A percentile compares a stretch with the other conserved stretches of the same genome.
These are phyloP conservation scores for Drosophila lowei DNA, from an alignment of 1,140 invertebrate genomes.

Conservation along the genomic window DNA sequence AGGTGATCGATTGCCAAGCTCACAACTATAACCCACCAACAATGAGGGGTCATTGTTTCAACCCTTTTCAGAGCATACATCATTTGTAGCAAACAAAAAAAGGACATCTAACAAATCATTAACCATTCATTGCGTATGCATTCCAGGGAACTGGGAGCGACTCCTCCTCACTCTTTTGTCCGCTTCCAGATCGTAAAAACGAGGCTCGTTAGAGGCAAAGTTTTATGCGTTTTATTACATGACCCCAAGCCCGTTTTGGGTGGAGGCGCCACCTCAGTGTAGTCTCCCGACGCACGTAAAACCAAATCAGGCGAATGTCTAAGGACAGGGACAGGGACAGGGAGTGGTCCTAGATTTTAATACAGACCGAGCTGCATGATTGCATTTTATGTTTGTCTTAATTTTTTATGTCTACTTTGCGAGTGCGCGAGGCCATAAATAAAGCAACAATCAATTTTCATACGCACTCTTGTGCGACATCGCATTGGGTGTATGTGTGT, in stretches of 20 bases:
- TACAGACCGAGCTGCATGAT: constrained; percentile 66
- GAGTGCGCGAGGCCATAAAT: constrained; percentile 65
- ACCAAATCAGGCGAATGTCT: constrained; percentile 77
- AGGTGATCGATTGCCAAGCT: constrained; percentile 19
- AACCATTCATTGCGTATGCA: constrained; percentile 28
- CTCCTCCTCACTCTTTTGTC: too few species aligned
- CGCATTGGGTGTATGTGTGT: constrained; percentile 7
- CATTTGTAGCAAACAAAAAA: too few species aligned
- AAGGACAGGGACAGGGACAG: constrained; percentile 16
- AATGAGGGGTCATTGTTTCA: neutral
- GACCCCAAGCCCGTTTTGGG: constrained; percentile 4
- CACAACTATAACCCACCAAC: neutral
- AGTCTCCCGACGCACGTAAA: constrained; percentile 70
- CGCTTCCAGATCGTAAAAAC: constrained; percentile 65
- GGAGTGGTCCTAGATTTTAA: constrained; percentile 22
- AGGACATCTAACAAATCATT: constrained; percentile 60
- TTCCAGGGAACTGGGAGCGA: too few species aligned
- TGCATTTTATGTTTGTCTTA: constrained; percentile 80
- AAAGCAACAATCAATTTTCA: constrained; percentile 80
- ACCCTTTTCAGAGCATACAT: neutral
- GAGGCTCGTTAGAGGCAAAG: constrained; percentile 71
- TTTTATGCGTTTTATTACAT: constrained; percentile 74
- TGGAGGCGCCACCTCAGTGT: constrained; percentile 20
- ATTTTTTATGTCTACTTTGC: constrained; percentile 79
- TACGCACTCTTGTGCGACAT: constrained; percentile 74